phyloP scores from a whole-genome alignment of 2,797 vertebrate genomes.

The Pempheris klunzingeri region DNA sequence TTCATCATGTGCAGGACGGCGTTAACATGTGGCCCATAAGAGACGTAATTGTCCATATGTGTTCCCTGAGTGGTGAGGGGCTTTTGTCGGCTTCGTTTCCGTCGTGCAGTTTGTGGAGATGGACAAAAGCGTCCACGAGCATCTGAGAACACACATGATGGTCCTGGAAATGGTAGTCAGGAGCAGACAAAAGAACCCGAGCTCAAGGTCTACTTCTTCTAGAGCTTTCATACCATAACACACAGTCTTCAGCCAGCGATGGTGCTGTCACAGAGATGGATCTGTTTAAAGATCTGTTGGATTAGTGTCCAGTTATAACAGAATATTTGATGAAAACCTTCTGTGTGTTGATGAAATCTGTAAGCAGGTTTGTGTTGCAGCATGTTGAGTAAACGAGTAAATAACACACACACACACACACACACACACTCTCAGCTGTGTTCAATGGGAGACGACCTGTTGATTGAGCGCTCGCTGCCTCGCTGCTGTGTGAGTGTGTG shows the following conservation, averaged over 20 bases:
- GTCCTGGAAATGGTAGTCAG: neutral
- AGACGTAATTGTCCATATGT: slow-evolving; percentile 2
- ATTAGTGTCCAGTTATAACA: no score
- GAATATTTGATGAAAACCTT: no score
- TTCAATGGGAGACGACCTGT: slow-evolving; percentile 43
- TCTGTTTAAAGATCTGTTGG: no score
- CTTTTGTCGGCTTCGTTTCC: slow-evolving; percentile 26
- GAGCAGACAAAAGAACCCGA: neutral
- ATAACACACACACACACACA: no score
- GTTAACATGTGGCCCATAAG: slow-evolving; percentile 15
- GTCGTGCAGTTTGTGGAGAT: neutral
- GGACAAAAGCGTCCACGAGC: neutral
- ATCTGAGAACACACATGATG: accelerated
- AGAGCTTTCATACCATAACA: neutral
- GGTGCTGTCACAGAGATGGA: neutral
- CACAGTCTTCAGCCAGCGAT: neutral
- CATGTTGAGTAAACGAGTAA: neutral
- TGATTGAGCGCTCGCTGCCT: slow-evolving; percentile 28
- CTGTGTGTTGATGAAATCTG: no score
- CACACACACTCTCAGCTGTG: neutral
- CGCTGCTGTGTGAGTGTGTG: slow-evolving; percentile 12
- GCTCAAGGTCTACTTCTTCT: neutral
- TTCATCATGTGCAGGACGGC: slow-evolving; percentile 13
- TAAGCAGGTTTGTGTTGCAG: neutral
- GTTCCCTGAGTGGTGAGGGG: slow-evolving; percentile 10